These are phyloP conservation scores for Wiebesia pumilae DNA, from an alignment of 1,140 invertebrate genomes.

Conservation along the genomic window DNA sequence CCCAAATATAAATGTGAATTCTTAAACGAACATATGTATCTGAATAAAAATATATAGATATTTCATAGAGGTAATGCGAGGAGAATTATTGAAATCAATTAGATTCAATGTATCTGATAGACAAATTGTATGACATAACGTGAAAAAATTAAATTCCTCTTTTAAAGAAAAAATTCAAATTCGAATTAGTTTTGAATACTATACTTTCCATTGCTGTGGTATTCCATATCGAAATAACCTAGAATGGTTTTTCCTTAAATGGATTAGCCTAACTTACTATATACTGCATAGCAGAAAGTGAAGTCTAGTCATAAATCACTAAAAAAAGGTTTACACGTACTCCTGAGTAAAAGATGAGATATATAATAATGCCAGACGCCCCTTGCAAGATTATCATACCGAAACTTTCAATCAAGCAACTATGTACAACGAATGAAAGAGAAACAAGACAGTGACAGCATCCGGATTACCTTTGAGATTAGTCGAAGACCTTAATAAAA, in stretches of 20 bases:
- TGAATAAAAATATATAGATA: too few relatives aligned
- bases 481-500: constrained; percentile 25
- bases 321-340: constrained; percentile 41
- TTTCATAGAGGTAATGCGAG: too few relatives aligned
- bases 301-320: constrained; percentile 36
- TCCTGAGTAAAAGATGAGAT: constrained; percentile 41
- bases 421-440: constrained; percentile 19
- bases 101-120: not conserved
- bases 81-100: too few relatives aligned
- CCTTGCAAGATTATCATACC: constrained; percentile 35
- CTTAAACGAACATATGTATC: too few relatives aligned
- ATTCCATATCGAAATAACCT: constrained; percentile 1
- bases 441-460: constrained; percentile 19
- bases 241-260: constrained; percentile 25
- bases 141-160: too few relatives aligned
- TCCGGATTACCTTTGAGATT: constrained; percentile 6
- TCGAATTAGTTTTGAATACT: not conserved
- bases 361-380: constrained; percentile 36
- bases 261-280: constrained; percentile 24
- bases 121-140: not conserved
- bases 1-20: too few relatives aligned
- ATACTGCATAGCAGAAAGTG: constrained; percentile 12
- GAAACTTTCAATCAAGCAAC: constrained; percentile 23
- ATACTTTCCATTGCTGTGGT: not conserved
- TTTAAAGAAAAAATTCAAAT: too few relatives aligned